Evolutionary conservation across 2,888 invertebrate species (phyloP).

Genomic region (Cosmopolites sordidus): DNA sequence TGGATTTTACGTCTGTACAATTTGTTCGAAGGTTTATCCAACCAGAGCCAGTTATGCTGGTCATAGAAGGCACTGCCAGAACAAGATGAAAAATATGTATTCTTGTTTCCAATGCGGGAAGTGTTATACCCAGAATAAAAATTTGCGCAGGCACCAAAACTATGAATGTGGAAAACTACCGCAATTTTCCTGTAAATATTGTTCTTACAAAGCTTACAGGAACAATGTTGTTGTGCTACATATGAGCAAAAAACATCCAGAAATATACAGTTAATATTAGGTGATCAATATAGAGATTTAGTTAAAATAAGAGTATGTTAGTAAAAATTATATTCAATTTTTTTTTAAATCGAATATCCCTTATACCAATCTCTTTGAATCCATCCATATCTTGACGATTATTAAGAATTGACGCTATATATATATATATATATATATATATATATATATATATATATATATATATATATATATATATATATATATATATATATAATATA

Average conservation of each 20-base stretch:
- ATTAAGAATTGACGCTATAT: too few relatives aligned
- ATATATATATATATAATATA: too few relatives aligned
- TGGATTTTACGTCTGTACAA: not conserved
- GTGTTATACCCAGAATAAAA: slow-evolving; percentile 27
- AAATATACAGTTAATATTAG: not conserved
- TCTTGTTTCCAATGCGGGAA: slow-evolving; percentile 26
- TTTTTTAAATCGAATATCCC: too few relatives aligned
- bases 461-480: too few relatives aligned
- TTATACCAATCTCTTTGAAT: too few relatives aligned
- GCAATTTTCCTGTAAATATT: slow-evolving; percentile 28
- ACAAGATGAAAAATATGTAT: not conserved
- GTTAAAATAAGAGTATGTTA: too few relatives aligned
- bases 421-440: too few relatives aligned
- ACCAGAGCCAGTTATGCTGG: slow-evolving; percentile 1
- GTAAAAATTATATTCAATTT: too few relatives aligned
- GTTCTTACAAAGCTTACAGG: slow-evolving; percentile 16
- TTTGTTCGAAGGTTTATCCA: not conserved
- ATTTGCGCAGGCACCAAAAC: slow-evolving; percentile 28
- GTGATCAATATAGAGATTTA: too few relatives aligned
- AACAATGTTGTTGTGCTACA: slow-evolving; percentile 5
- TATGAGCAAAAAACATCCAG: slow-evolving; percentile 2
- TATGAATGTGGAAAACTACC: slow-evolving; percentile 31
- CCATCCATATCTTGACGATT: too few relatives aligned
- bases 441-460: too few relatives aligned
- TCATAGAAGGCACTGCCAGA: not conserved